A percentile compares a stretch with the other conserved stretches of the same genome.
phyloP scores from a whole-genome alignment of 2,888 invertebrate species.

The Zootermopsis nevadensis region DNA sequence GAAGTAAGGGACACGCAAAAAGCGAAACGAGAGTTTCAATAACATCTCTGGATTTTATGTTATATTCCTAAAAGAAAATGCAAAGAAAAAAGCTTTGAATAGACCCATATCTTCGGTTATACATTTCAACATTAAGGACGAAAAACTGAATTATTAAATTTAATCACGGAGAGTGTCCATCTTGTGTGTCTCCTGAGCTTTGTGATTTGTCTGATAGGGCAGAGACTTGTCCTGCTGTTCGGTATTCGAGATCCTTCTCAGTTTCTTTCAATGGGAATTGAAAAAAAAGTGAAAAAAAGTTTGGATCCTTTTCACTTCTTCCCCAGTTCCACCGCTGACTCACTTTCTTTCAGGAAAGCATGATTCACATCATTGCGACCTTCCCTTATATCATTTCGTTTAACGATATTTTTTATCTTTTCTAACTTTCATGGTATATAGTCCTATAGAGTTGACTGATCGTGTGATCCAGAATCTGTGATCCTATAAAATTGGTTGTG shows the following conservation, averaged over 20 bases:
- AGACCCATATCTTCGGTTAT: no score
- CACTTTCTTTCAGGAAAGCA: background rate
- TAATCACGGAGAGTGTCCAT: constrained; percentile 3
- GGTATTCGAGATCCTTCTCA: constrained; percentile 10
- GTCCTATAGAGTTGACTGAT: no score
- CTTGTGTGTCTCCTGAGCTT: background rate
- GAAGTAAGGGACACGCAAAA: background rate
- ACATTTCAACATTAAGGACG: background rate
- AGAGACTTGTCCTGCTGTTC: background rate
- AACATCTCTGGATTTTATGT: background rate
- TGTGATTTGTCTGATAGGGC: background rate
- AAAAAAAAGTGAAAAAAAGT: constrained; percentile 3
- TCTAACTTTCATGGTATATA: no score
- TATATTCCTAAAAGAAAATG: background rate
- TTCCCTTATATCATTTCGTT: no score
- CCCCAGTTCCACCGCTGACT: background rate
- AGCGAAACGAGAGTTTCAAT: background rate
- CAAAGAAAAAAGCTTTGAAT: background rate
- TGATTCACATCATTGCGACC: background rate
- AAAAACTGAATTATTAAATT: constrained; percentile 4
- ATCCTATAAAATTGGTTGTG: no score
- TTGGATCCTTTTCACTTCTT: background rate
- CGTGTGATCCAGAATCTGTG: no score
- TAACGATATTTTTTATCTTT: no score
- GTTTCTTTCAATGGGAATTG: constrained; percentile 15